Percentiles rank a stretch among this genome's conserved stretches.
Conservation (phyloP, 2,888 invertebrate species). For the Lochmaea crataegi region DNA sequence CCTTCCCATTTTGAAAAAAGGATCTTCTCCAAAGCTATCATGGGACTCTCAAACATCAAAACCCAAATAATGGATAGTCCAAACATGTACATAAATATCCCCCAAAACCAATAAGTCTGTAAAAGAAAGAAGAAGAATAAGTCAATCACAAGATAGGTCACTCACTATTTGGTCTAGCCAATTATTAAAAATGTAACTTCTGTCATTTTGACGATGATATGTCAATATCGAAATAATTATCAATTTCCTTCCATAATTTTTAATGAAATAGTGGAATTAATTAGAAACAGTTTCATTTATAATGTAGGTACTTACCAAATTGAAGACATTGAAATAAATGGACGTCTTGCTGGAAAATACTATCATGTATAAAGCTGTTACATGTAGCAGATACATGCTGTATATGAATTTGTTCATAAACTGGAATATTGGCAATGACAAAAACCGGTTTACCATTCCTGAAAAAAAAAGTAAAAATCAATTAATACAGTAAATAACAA, state of each 20-base stretch:
- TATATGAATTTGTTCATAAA: constrained; percentile 69
- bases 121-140: constrained; percentile 30
- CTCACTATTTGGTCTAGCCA: too few relatives aligned
- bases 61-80: constrained; percentile 61
- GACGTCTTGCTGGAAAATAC: constrained; percentile 47
- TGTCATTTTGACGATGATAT: too few relatives aligned
- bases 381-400: constrained; percentile 69
- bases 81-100: constrained; percentile 62
- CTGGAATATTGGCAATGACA: constrained; percentile 67
- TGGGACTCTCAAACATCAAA: constrained; percentile 64
- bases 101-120: constrained; percentile 63
- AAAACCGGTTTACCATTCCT: constrained; percentile 68
- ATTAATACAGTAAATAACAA: neutral
- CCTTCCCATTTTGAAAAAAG: constrained; percentile 10
- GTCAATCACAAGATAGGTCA: too few relatives aligned
- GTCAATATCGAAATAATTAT: too few relatives aligned
- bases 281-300: too few relatives aligned
- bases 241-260: too few relatives aligned
- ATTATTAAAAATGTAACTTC: too few relatives aligned
- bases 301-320: constrained; percentile 56
- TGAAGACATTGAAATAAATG: constrained; percentile 50
- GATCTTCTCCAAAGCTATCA: constrained; percentile 63
- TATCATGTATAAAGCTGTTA: constrained; percentile 50
- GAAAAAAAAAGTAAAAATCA: constrained; percentile 36
- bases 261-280: too few relatives aligned